These are phyloP conservation scores for Lingula anatina DNA, from an alignment of 2,888 invertebrate species.

Conservation along the genomic window DNA sequence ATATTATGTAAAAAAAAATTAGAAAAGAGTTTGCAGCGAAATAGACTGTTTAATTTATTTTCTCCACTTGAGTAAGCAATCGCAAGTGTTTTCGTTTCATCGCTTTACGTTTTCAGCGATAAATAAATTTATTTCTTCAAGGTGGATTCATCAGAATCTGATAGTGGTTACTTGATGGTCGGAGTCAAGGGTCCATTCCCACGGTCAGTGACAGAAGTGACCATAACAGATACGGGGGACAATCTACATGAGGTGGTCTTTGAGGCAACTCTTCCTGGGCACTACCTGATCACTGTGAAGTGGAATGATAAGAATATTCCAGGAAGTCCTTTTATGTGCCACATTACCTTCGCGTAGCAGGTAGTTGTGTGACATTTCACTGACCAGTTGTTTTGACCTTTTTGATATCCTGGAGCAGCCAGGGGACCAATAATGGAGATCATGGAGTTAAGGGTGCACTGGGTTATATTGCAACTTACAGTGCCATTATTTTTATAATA, in stretches of 20 bases:
- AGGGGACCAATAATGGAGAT: conserved; percentile 17
- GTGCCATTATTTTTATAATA: too few species aligned
- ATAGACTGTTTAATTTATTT: too few species aligned
- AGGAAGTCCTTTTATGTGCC: conserved; percentile 34
- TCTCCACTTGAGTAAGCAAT: too few species aligned
- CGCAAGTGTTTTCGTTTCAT: neutral
- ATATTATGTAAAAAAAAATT: too few species aligned
- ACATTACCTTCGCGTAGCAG: conserved; percentile 12
- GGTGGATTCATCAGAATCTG: conserved; percentile 31
- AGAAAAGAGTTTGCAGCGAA: too few species aligned
- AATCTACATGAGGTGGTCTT: conserved; percentile 44
- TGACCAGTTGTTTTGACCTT: conserved; percentile 7
- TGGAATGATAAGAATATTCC: conserved; percentile 32
- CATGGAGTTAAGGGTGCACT: conserved; percentile 21
- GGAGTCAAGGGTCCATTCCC: conserved; percentile 34
- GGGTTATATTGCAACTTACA: too few species aligned
- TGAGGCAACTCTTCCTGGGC: conserved; percentile 40
- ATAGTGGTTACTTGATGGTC: conserved; percentile 34
- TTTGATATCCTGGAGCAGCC: conserved; percentile 13
- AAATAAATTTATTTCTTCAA: conserved; percentile 12
- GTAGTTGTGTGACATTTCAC: neutral
- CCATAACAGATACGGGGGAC: conserved; percentile 40
- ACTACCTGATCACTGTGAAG: conserved; percentile 41
- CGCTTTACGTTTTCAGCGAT: neutral
- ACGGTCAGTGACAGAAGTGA: conserved; percentile 36